These are phyloP conservation scores for Diadegma fenestrale DNA, from an alignment of 2,888 invertebrate genomes.

Conservation along the genomic window DNA sequence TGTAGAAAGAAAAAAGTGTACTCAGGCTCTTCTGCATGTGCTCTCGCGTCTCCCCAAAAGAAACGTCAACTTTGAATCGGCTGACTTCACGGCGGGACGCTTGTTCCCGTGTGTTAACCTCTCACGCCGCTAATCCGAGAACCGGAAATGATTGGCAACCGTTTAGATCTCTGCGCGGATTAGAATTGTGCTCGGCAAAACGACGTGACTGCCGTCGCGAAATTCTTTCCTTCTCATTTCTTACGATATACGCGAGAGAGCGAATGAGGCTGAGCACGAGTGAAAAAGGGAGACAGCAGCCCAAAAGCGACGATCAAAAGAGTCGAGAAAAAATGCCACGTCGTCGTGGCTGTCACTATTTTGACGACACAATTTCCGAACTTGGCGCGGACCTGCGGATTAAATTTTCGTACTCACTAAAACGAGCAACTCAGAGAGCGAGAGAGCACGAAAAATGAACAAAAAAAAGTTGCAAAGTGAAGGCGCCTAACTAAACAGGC, in stretches of 20 bases:
- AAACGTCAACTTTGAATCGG: conserved; percentile 57
- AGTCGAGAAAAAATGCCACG: conserved; percentile 25
- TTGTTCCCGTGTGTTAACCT: conserved; percentile 74
- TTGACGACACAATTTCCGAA: conserved; percentile 80
- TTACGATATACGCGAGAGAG: conserved; percentile 1
- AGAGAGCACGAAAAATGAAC: background rate
- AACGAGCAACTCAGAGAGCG: background rate
- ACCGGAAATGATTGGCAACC: conserved; percentile 85
- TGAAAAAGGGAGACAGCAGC: background rate
- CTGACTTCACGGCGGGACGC: conserved; percentile 68
- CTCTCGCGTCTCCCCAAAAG: conserved; percentile 39
- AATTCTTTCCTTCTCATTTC: conserved; percentile 38
- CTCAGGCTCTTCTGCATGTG: conserved; percentile 7
- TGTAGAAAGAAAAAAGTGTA: background rate
- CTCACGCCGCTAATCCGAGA: conserved; percentile 81
- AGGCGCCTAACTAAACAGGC: conserved; percentile 28
- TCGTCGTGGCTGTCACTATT: conserved; percentile 76
- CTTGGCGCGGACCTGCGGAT: conserved; percentile 64
- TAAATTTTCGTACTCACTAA: conserved; percentile 69
- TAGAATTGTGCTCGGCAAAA: conserved; percentile 76
- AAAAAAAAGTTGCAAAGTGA: background rate
- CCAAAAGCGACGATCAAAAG: background rate
- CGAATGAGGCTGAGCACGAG: background rate
- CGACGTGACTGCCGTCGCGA: conserved; percentile 60
- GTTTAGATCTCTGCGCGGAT: conserved; percentile 83